Evolutionary conservation across 1,140 invertebrate species (phyloP), one percentile per base, ranked within the genome.

Genomic region (Diorhabda carinulata): DNA sequence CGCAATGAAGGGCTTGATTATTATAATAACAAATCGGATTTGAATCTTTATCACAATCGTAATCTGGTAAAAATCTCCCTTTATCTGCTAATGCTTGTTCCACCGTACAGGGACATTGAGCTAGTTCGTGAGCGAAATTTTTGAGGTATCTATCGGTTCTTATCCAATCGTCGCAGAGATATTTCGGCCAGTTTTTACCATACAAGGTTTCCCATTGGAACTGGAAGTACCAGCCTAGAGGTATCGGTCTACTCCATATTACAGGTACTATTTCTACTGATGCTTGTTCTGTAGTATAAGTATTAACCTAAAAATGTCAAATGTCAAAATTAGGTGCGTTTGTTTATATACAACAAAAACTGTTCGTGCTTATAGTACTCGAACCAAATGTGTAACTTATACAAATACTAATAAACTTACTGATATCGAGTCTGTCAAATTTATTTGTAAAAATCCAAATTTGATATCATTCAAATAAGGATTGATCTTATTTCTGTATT

Each of bases 11-110:
- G 42, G 95, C 93, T 41, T 91, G 92, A 74, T 89, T 88, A 78
- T 98, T 94, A 76, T 94, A 95, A 79, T 89, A 88, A 78, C 97
- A 98, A 60, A 90, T 90, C 3, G 92, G 92, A 82, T 97, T 95
- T 3, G 92, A 90, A 79, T 96, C 93, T 77, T 90, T 92, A 80
- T 98, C 96, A 78, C 97, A 99, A 65, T 92, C 89, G 61, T 89
- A 89, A 80, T 98, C 96, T 0, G 97, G 93, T 71, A 96, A 85
- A 79, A 91, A 99, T 9, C 96, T 86, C 6, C 97, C 97, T 80
- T 94, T 94, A 77, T 99, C 97, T 45, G 90, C 83, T 2, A 97
- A 79, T 0, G 96, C 97, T 76, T 98, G 97, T 70, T 93, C 87
- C 67, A 98, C 74, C 0, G 88, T 95, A 78, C 97, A 99, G 0